These are phyloP conservation scores for Hipparchia semele DNA, from an alignment of 2,888 invertebrate genomes.

Conservation along the genomic window DNA sequence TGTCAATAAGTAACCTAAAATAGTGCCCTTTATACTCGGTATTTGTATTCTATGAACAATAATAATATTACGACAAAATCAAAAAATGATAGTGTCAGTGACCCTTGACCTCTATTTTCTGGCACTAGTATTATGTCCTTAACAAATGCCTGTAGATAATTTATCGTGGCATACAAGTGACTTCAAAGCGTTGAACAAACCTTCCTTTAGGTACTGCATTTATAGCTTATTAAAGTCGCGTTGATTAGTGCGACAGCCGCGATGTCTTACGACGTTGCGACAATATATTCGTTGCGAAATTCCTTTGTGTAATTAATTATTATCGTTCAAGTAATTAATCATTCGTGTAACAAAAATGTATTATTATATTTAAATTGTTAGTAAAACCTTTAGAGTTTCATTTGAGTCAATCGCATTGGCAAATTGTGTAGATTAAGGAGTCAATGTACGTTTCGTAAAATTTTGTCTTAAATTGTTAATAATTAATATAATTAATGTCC, in stretches of 20 bases:
- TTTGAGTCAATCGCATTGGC: slow-evolving; percentile 33
- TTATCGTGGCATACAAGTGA: background rate
- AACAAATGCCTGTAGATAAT: background rate
- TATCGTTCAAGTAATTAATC: background rate
- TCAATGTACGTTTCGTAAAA: slow-evolving; percentile 46
- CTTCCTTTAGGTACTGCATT: background rate
- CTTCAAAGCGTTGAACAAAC: background rate
- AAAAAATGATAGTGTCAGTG: too few relatives aligned
- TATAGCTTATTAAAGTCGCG: background rate
- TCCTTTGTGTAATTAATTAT: background rate
- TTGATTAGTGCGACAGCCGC: background rate
- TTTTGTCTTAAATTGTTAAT: slow-evolving; percentile 53
- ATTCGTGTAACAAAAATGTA: slow-evolving; percentile 10
- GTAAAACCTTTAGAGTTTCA: slow-evolving; percentile 32
- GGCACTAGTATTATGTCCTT: slow-evolving; percentile 2
- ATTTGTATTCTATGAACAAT: too few relatives aligned
- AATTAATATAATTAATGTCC: slow-evolving; percentile 57
- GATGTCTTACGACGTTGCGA: background rate
- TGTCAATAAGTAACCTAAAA: background rate
- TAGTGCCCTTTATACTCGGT: background rate
- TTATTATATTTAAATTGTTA: slow-evolving; percentile 31
- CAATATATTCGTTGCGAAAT: background rate
- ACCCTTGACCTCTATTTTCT: background rate
- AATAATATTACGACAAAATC: background rate
- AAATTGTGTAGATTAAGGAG: slow-evolving; percentile 52